Percentiles rank a stretch among this genome's conserved stretches.
These are phyloP conservation scores for Gephyroberyx darwinii DNA, from an alignment of 2,797 vertebrate genomes.

Conservation along the genomic window DNA sequence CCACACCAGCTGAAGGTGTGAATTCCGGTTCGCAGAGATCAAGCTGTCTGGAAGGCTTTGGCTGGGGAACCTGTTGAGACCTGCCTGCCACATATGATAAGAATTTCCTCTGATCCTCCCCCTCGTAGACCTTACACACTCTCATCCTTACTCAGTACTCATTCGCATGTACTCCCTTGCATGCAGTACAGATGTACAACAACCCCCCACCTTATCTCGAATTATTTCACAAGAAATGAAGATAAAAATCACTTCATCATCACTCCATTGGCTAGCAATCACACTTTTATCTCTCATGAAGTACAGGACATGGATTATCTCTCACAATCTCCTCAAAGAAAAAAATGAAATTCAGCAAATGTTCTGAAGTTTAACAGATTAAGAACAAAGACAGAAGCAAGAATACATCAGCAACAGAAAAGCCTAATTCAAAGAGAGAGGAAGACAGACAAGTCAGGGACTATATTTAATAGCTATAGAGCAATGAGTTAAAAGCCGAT, in stretches of 20 bases:
- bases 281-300: conserved; percentile 39
- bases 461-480: no score
- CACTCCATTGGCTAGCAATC: conserved; percentile 22
- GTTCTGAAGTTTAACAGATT: conserved; percentile 12
- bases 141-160: conserved; percentile 29
- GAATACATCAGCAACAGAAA: neutral
- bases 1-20: neutral
- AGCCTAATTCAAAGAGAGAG: no score
- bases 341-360: conserved; percentile 19
- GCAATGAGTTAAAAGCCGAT: no score
- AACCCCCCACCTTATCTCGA: conserved; percentile 15
- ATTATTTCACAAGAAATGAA: no score
- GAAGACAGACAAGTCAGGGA: no score
- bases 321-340: conserved; percentile 29
- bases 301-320: conserved; percentile 18
- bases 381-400: conserved; percentile 8
- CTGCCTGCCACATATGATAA: conserved; percentile 63
- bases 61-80: conserved; percentile 49
- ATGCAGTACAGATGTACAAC: neutral
- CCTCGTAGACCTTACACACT: conserved; percentile 42
- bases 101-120: conserved; percentile 56
- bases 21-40: conserved; percentile 8
- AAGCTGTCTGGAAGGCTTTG: conserved; percentile 23
- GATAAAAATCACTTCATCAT: conserved; percentile 18
- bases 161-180: neutral